Conservation (phyloP, 2,888 invertebrate genomes). For the Escarpia spicata region DNA sequence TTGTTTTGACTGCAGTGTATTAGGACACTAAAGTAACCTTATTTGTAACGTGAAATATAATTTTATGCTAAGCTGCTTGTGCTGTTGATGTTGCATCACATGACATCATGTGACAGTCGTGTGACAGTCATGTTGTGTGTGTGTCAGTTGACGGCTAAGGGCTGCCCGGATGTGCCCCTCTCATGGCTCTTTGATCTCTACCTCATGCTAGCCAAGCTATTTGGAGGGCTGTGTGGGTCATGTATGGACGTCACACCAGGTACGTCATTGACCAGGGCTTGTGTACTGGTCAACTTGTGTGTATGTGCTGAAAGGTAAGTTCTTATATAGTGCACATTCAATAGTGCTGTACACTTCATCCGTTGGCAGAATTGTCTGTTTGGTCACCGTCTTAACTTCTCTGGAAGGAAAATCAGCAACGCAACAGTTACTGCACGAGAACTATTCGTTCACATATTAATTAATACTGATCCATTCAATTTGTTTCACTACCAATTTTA, state of each 20-base stretch:
- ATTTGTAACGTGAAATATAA: too few relatives aligned
- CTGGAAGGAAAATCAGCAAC: too few relatives aligned
- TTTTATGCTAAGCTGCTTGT: too few relatives aligned
- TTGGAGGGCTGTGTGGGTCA: constrained; percentile 59
- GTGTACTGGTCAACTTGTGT: not conserved
- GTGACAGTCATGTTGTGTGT: constrained; percentile 19
- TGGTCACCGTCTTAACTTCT: too few relatives aligned
- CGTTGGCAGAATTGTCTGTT: too few relatives aligned
- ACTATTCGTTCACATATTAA: not conserved
- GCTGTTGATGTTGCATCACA: too few relatives aligned
- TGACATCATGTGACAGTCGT: not conserved
- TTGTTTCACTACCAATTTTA: too few relatives aligned
- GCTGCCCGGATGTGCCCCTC: constrained; percentile 58
- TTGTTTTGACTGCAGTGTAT: too few relatives aligned
- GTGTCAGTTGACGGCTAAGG: constrained; percentile 59
- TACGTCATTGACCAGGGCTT: not conserved
- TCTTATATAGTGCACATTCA: too few relatives aligned
- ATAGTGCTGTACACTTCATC: too few relatives aligned
- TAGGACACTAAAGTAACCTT: not conserved
- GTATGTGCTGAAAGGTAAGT: too few relatives aligned
- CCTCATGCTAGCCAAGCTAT: constrained; percentile 55
- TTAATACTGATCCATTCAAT: not conserved
- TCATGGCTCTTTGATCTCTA: constrained; percentile 63
- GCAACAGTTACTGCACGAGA: too few relatives aligned
- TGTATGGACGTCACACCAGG: constrained; percentile 46